A percentile compares a stretch with the other conserved stretches of the same genome.
Evolutionary conservation across 2,888 invertebrate species (phyloP).

Genomic region (Ametastegia equiseti): DNA sequence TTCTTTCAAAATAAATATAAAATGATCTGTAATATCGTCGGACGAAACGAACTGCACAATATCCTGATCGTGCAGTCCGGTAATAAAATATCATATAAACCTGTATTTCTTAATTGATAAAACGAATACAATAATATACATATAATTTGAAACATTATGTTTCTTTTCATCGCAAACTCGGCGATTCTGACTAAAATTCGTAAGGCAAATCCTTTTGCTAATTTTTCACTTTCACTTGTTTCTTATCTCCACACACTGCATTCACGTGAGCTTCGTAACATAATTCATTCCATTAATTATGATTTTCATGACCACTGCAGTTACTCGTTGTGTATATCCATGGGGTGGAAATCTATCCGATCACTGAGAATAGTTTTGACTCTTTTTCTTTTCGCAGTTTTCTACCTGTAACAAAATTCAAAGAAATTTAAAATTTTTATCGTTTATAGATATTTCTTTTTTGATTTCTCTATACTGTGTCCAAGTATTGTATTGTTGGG

Average conservation of each 20-base stretch:
- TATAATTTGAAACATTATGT: conserved; percentile 4
- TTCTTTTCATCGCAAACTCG: not conserved
- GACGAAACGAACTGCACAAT: conserved; percentile 60
- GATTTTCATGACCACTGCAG: not conserved
- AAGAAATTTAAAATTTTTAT: no score
- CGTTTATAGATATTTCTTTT: not conserved
- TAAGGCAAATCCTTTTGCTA: conserved; percentile 26
- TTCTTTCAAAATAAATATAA: conserved; percentile 10
- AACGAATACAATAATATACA: conserved; percentile 62
- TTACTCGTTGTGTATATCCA: conserved; percentile 3
- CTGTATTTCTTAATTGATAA: conserved; percentile 57
- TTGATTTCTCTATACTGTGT: not conserved
- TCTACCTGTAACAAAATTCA: not conserved
- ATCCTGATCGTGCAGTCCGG: conserved; percentile 47
- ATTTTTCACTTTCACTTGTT: conserved; percentile 38
- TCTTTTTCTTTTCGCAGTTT: not conserved
- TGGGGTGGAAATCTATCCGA: not conserved
- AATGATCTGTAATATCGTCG: conserved; percentile 49
- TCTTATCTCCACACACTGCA: conserved; percentile 18
- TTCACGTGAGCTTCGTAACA: not conserved
- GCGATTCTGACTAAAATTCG: conserved; percentile 27
- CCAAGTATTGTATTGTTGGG: not conserved
- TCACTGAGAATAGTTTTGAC: conserved; percentile 5
- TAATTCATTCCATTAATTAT: not conserved
- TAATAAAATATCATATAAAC: conserved; percentile 65